Percentiles rank a stretch among this genome's conserved stretches.
Conservation (phyloP, 2,888 invertebrate genomes). For the Drosophila neonasuta region DNA sequence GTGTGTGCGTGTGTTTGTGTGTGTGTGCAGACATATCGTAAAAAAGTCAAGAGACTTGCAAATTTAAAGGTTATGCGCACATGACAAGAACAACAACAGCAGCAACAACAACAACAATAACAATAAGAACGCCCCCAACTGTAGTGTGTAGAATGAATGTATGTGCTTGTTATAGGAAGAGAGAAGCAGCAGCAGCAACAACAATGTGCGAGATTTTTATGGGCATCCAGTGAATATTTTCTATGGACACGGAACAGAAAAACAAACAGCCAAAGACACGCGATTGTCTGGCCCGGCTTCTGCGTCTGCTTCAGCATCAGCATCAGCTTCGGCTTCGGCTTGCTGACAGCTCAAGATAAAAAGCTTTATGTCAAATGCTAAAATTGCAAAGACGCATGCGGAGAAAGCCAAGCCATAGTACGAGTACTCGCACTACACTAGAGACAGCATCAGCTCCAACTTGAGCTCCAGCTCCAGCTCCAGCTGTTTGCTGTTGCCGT, state of each 20-base stretch:
- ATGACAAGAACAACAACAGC: constrained; percentile 37
- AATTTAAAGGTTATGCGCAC: constrained; percentile 68
- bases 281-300: constrained; percentile 58
- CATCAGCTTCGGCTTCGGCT: not conserved
- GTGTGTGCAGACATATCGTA: constrained; percentile 26
- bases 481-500: constrained; percentile 18
- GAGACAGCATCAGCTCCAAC: constrained; percentile 19
- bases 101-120: constrained; percentile 6
- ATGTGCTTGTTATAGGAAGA: constrained; percentile 17
- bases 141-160: constrained; percentile 13
- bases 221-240: constrained; percentile 62
- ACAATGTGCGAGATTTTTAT: constrained; percentile 67
- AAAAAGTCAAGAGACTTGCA: constrained; percentile 53
- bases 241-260: constrained; percentile 26
- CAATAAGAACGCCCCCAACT: constrained; percentile 22
- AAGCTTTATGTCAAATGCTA: constrained; percentile 76
- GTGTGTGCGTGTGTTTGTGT: not conserved
- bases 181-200: not conserved
- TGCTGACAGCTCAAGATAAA: constrained; percentile 73
- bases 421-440: constrained; percentile 1
- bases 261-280: constrained; percentile 70
- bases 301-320: too few relatives aligned
- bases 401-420: constrained; percentile 56
- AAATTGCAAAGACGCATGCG: constrained; percentile 68
- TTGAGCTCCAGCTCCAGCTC: not conserved